A percentile compares a stretch with the other conserved stretches of the same genome.
Evolutionary conservation across 2,888 invertebrate species (phyloP).

Genomic region (Drosophila longiperda): DNA sequence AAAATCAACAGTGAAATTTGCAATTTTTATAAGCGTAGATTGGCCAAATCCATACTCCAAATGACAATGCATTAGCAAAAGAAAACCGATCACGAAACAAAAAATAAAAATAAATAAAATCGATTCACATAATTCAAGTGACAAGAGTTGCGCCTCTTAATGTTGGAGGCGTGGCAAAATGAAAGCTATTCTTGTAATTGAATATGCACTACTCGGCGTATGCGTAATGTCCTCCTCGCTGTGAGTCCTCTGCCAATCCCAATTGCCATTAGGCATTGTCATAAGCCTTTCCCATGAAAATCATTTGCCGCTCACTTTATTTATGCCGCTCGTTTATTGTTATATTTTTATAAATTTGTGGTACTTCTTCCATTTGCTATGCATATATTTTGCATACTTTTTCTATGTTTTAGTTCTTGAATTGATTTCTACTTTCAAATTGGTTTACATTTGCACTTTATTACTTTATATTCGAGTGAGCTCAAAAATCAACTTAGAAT

Average conservation of each 20-base stretch:
- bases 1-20: slow-evolving; percentile 38
- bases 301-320: slow-evolving; percentile 39
- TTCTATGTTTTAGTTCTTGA: slow-evolving; percentile 8
- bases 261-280: slow-evolving; percentile 30
- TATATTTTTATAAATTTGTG: slow-evolving; percentile 67
- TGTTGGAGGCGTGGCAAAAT: slow-evolving; percentile 39
- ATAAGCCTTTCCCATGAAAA: slow-evolving; percentile 55
- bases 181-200: slow-evolving; percentile 67
- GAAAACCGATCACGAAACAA: slow-evolving; percentile 18
- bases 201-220: slow-evolving; percentile 54
- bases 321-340: slow-evolving; percentile 62
- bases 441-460: slow-evolving; percentile 5
- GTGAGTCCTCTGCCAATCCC: slow-evolving; percentile 4
- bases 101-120: slow-evolving; percentile 11
- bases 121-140: slow-evolving; percentile 36
- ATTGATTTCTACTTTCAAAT: slow-evolving; percentile 10
- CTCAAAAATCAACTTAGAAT: not conserved
- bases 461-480: not conserved
- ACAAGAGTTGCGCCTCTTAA: slow-evolving; percentile 48
- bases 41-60: slow-evolving; percentile 32
- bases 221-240: slow-evolving; percentile 32
- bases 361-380: slow-evolving; percentile 29
- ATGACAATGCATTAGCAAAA: slow-evolving; percentile 62
- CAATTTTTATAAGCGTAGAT: slow-evolving; percentile 41
- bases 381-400: slow-evolving; percentile 36